Percentiles rank a stretch among this genome's conserved stretches.
These are phyloP conservation scores for Apodemia mormo DNA, from an alignment of 2,888 invertebrate genomes.

Conservation along the genomic window DNA sequence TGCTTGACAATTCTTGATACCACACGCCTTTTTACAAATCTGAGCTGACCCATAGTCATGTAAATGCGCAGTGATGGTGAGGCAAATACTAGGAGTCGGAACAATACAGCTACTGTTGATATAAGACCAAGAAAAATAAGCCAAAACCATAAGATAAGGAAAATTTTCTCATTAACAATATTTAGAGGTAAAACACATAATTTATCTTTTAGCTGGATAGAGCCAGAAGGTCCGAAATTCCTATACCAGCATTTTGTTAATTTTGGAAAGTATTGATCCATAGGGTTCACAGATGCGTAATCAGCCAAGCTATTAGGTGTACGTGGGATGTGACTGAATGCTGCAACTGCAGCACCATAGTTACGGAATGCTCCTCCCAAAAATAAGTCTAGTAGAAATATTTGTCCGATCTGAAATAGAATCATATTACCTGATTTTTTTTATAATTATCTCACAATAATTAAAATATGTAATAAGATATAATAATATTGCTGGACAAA, in stretches of 20 bases:
- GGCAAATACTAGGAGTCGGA: conserved; percentile 82
- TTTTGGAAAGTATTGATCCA: conserved; percentile 86
- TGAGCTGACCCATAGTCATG: conserved; percentile 83
- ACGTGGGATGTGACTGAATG: conserved; percentile 66
- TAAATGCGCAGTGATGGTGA: conserved; percentile 82
- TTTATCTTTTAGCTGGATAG: conserved; percentile 79
- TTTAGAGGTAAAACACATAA: conserved; percentile 90
- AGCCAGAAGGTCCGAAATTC: conserved; percentile 83
- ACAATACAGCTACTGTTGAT: conserved; percentile 84
- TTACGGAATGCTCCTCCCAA: conserved; percentile 83
- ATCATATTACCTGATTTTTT: neutral
- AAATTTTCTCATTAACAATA: conserved; percentile 90
- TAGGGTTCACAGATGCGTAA: conserved; percentile 81
- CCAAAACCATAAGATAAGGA: conserved; percentile 80
- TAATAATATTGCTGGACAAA: no score
- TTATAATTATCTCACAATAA: no score
- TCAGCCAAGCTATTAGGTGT: conserved; percentile 48
- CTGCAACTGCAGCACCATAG: conserved; percentile 81
- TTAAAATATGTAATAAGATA: no score
- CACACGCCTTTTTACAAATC: conserved; percentile 74
- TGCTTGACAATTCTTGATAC: conserved; percentile 77
- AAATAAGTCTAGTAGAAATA: conserved; percentile 85
- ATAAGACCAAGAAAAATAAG: conserved; percentile 83
- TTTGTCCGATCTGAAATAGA: conserved; percentile 83
- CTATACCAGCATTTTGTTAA: conserved; percentile 84